phyloP scores from a whole-genome alignment of 2,113 vertebrate genomes.

The Mellivora capensis region DNA sequence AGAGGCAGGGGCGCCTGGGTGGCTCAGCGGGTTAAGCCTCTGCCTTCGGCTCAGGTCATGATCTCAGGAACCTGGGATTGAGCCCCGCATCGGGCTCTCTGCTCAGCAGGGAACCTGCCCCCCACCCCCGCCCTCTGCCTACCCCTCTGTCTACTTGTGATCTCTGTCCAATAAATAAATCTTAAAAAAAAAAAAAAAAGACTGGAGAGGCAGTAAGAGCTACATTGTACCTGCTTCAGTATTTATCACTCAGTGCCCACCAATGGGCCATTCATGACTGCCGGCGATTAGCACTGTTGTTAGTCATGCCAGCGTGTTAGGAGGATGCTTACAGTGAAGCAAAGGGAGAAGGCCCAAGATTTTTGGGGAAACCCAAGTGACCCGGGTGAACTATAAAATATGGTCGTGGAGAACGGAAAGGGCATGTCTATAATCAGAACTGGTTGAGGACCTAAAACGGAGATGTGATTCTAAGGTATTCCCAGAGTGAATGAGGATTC shows the following conservation, averaged over 20 bases:
- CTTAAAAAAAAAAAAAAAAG: too few relatives aligned
- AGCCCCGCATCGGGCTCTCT: too few relatives aligned
- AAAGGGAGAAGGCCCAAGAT: neutral
- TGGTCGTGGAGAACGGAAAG: neutral
- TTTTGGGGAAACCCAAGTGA: neutral
- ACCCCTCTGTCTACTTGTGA: too few relatives aligned
- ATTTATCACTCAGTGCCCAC: neutral
- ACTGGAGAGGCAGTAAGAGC: accelerated
- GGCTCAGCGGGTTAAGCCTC: too few relatives aligned
- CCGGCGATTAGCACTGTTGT: neutral
- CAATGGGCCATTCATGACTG: neutral
- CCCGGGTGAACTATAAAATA: neutral
- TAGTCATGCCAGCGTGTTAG: neutral
- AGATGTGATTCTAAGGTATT: neutral
- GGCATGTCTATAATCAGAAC: neutral
- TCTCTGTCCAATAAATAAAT: too few relatives aligned
- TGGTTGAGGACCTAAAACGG: neutral
- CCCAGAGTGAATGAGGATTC: neutral
- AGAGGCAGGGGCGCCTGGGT: too few relatives aligned
- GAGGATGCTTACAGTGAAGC: neutral
- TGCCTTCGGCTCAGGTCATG: too few relatives aligned
- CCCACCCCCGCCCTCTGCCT: accelerated
- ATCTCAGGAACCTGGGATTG: too few relatives aligned
- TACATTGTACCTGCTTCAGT: accelerated
- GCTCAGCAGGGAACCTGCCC: too few relatives aligned